These are phyloP conservation scores for Hippocampus barbouri DNA, from an alignment of 2,113 vertebrate species.

Conservation along the genomic window DNA sequence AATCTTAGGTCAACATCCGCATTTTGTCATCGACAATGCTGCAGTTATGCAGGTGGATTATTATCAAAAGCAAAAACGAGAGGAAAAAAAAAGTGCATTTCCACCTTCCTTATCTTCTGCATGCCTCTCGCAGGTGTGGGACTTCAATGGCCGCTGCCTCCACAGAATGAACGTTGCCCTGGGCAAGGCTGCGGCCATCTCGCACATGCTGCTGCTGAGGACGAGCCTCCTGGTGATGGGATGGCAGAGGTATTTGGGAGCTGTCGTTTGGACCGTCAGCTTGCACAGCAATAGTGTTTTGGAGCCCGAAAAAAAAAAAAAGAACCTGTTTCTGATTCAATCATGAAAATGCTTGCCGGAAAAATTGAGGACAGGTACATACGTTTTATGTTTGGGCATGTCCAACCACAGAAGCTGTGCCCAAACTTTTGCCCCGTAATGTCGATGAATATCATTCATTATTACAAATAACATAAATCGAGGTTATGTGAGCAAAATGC, in stretches of 20 bases:
- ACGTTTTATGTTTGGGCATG: not conserved
- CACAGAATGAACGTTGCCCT: conserved; percentile 65
- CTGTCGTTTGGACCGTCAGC: not conserved
- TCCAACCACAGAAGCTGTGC: too few relatives aligned
- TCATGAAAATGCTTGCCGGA: not conserved
- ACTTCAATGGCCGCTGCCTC: conserved; percentile 77
- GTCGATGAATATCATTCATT: not conserved
- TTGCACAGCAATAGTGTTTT: not conserved
- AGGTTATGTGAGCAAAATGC: not conserved
- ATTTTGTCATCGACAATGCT: not conserved
- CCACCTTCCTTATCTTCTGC: not conserved
- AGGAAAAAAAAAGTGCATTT: not conserved
- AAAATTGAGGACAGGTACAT: not conserved
- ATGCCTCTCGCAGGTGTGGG: conserved; percentile 69
- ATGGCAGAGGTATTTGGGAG: conserved; percentile 62
- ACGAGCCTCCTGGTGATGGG: conserved; percentile 61
- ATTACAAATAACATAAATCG: not conserved
- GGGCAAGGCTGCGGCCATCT: conserved; percentile 63
- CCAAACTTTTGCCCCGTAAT: too few relatives aligned
- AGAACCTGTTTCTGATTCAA: not conserved
- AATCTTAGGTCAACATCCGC: not conserved
- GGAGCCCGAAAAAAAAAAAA: not conserved
- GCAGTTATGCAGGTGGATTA: not conserved
- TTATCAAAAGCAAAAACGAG: not conserved
- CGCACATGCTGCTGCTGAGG: conserved; percentile 69